A percentile compares a stretch with the other conserved stretches of the same genome.
phyloP scores from a whole-genome alignment of 2,888 invertebrate genomes.

The Rhagonycha fulva region DNA sequence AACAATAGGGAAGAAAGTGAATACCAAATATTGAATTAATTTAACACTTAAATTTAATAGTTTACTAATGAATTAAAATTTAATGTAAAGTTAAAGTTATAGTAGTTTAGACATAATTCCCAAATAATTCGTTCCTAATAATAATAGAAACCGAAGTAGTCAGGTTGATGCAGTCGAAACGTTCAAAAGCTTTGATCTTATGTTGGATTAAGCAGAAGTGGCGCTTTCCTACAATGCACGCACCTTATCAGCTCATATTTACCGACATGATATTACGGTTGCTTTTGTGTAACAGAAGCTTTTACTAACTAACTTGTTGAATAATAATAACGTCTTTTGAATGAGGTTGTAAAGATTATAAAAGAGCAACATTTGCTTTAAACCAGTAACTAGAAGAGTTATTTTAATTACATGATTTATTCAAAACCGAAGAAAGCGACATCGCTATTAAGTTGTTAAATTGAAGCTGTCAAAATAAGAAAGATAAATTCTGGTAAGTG shows the following conservation, averaged over 20 bases:
- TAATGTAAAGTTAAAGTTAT: not conserved
- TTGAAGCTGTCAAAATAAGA: not conserved
- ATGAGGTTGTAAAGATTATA: not conserved
- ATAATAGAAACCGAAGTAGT: slow-evolving; percentile 6
- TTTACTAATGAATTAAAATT: not conserved
- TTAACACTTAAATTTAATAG: not conserved
- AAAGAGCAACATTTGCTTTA: not conserved
- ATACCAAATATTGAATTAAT: not conserved
- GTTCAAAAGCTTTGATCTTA: slow-evolving; percentile 20
- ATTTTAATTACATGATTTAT: not conserved
- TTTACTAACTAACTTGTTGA: slow-evolving; percentile 15
- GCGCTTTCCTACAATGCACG: slow-evolving; percentile 16
- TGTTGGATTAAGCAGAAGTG: slow-evolving; percentile 19
- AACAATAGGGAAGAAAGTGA: not conserved
- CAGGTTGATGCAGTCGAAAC: slow-evolving; percentile 1
- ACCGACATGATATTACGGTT: slow-evolving; percentile 17
- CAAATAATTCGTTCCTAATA: not conserved
- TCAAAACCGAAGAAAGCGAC: not conserved
- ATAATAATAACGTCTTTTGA: slow-evolving; percentile 6
- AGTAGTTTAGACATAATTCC: not conserved
- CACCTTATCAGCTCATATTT: slow-evolving; percentile 20
- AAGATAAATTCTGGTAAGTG: not conserved
- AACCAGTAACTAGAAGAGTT: not conserved
- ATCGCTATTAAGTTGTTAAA: not conserved
- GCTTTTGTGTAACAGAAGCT: slow-evolving; percentile 6